Conservation (phyloP, 2,888 invertebrate genomes). For the Volucella inanis region DNA sequence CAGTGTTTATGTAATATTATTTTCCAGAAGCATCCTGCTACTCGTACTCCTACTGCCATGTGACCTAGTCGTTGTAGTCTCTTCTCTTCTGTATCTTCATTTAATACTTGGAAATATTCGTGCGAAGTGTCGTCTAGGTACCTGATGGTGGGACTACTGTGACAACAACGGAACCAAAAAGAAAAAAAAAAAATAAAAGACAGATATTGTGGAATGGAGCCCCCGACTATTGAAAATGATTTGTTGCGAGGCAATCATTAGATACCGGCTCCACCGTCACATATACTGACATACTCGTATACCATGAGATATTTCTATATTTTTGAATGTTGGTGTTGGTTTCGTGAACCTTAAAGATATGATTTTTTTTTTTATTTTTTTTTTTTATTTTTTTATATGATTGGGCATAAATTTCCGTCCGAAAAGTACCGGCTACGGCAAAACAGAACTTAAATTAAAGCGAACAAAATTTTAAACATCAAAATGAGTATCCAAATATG, state of each 20-base stretch:
- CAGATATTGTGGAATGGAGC: conserved; percentile 30
- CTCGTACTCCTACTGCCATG: too few species aligned
- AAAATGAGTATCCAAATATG: conserved; percentile 2
- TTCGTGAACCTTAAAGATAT: conserved; percentile 39
- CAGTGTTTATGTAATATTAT: conserved; percentile 66
- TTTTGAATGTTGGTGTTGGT: neutral
- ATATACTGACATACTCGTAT: conserved; percentile 2
- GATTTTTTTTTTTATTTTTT: too few species aligned
- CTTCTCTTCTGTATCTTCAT: conserved; percentile 33
- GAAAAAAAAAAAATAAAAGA: conserved; percentile 14
- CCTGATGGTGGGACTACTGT: conserved; percentile 24
- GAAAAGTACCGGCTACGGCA: neutral
- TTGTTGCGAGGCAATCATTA: conserved; percentile 57
- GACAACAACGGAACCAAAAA: too few species aligned
- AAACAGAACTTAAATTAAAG: conserved; percentile 17
- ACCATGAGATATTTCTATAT: conserved; percentile 8
- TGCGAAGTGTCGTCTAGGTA: conserved; percentile 18
- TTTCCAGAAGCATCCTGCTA: conserved; percentile 14
- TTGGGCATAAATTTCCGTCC: conserved; percentile 50
- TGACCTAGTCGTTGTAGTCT: neutral
- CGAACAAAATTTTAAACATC: neutral
- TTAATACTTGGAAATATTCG: conserved; percentile 8
- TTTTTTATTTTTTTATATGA: conserved; percentile 9
- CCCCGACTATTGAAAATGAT: conserved; percentile 51
- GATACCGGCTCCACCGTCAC: conserved; percentile 29